A percentile compares a stretch with the other conserved stretches of the same genome.
Conservation (phyloP, 1,140 invertebrate genomes). For the Diabrotica undecimpunctata region DNA sequence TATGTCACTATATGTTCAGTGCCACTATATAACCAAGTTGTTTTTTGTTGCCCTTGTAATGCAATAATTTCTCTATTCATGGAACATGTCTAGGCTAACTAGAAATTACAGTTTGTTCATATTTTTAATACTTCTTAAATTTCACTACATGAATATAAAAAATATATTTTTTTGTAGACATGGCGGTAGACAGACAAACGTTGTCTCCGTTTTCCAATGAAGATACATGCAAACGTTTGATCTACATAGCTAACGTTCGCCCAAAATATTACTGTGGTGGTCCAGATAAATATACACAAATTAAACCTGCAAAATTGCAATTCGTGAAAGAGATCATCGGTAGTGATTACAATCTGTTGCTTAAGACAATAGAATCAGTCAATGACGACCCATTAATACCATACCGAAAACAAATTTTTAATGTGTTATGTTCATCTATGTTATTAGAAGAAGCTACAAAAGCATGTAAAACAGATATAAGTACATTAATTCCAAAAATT, state of each 20-base stretch:
- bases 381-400: slow-evolving; percentile 28
- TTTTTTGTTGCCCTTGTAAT: too few relatives aligned
- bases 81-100: too few relatives aligned
- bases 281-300: slow-evolving; percentile 25
- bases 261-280: slow-evolving; percentile 26
- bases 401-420: slow-evolving; percentile 24
- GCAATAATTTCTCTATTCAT: too few relatives aligned
- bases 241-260: slow-evolving; percentile 23
- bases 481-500: slow-evolving; percentile 48
- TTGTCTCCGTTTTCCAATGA: slow-evolving; percentile 5
- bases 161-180: slow-evolving; percentile 13
- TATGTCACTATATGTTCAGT: too few relatives aligned
- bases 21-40: too few relatives aligned
- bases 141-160: too few relatives aligned
- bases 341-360: slow-evolving; percentile 23
- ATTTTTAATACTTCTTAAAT: too few relatives aligned
- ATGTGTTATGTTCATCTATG: slow-evolving; percentile 23
- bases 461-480: slow-evolving; percentile 43
- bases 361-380: slow-evolving; percentile 22
- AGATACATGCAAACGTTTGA: slow-evolving; percentile 27
- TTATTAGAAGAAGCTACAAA: slow-evolving; percentile 7
- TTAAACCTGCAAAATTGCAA: background rate
- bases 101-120: too few relatives aligned
- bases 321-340: slow-evolving; percentile 7
- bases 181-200: slow-evolving; percentile 12